Conservation (phyloP, 2,113 vertebrate species). For the Onychostoma macrolepis region DNA sequence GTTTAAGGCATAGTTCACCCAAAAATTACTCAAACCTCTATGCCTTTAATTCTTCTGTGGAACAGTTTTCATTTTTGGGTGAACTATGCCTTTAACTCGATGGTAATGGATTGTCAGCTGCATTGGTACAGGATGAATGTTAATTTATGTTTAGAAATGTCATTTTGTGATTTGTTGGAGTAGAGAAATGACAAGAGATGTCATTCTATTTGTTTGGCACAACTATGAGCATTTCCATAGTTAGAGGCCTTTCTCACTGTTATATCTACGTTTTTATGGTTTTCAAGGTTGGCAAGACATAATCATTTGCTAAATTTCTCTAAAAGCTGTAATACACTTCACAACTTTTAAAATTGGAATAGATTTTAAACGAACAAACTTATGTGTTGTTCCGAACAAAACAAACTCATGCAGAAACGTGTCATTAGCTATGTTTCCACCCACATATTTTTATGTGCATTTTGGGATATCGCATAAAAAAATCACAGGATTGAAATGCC, state of each 20-base stretch:
- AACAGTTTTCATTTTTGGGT: not conserved
- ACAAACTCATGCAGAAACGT: too few species aligned
- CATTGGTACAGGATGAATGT: not conserved
- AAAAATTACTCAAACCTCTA: not conserved
- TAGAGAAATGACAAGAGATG: too few species aligned
- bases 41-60: not conserved
- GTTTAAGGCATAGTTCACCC: not conserved
- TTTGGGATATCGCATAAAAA: too few species aligned
- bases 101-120: not conserved
- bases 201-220: not conserved
- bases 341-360: not conserved
- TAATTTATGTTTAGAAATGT: not conserved
- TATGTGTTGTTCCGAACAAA: too few species aligned
- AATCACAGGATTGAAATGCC: too few species aligned
- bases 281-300: not conserved
- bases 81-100: not conserved
- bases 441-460: too few species aligned
- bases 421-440: too few species aligned
- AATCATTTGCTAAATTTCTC: not conserved
- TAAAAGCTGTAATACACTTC: not conserved
- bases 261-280: not conserved
- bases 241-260: not conserved
- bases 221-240: not conserved
- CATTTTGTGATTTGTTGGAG: not conserved
- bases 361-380: not conserved